Evolutionary conservation across 2,113 vertebrate species (phyloP), one percentile per base, ranked within the genome.

Genomic region (Lasiurus cinereus): DNA sequence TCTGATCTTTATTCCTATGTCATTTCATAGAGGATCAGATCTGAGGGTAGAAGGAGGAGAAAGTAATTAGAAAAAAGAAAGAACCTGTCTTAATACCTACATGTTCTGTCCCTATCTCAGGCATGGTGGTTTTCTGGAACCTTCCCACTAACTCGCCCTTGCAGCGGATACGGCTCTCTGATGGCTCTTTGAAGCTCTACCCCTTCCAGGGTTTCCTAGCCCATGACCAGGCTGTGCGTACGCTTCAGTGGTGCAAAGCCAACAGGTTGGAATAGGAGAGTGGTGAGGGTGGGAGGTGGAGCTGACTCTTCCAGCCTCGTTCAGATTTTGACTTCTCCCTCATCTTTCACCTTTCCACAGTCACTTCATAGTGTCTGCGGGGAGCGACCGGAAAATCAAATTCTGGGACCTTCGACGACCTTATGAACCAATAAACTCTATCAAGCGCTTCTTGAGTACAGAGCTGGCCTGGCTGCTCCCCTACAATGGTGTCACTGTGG

Each of bases 81-180:
- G 52, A 90, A 69, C 73, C 33, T 90, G 13, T 5, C 48, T 83
- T 96, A 84, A 82, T 69, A 11, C 16, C 69, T 83, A 62, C 6
- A 0, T 1, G 0, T 94, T 94, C 66, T 39, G 31, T 91, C 54
- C 39, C 91, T 95, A 62, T 31, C 27, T 1, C 92, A 99, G 99
- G 99, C 83, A 97, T 98, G 0, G 99, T 99, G 33, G 99, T 99
- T 4, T 93, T 99, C 52, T 99, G 99, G 99, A 99, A 99, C 97
- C 98, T 99, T 95, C 97, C 97, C 77, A 99, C 98, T 0, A 98
- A 98, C 83, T 99, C 99, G 1, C 91, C 99, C 0, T 97, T 99
- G 93, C 98, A 99, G 96, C 98, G 98, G 0, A 98, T 99, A 59
- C 97, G 92, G 8, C 98, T 99, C 78, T 86, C 98, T 0, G 98